Evolutionary conservation across 2,888 invertebrate genomes (phyloP), one percentile per base, ranked within the genome.

Genomic region (Standfussiana lucernea): DNA sequence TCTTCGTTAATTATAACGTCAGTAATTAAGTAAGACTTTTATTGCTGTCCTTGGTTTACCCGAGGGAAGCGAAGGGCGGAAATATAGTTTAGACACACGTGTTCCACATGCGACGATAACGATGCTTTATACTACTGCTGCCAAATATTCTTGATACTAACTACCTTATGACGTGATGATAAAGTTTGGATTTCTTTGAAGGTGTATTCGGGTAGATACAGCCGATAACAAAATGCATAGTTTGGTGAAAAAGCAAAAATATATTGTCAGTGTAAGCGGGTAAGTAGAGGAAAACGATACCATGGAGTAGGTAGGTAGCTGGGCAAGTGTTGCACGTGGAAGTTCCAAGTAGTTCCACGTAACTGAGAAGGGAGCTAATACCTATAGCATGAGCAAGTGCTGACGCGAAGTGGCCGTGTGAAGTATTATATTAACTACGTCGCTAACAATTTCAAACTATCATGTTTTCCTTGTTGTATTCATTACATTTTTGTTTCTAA

Each of bases 61-160:
- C 91, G 89, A 92, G 93, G 91, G 91, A 94, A 93, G 92, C 92
- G 92, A 94, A 93, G 95, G 95, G 95, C 96, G 96, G 96, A 96
- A 94, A 93, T 94, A 93, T 92, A 92, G 90, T 89, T 86, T 86
- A 91, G 90, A 89, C 93, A 94, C 95, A 95, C 95, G 95, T 95
- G 95, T 91, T 91, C 88, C 92, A 91, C 95, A 95, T 91, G 92
- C 93, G 89, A 90, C 92, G 95, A 95, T 95, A 95, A 94, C 93
- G 91, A 92, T 87, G 87, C 83, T 80, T 80, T 86, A 80, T 84
- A 86, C 86, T 73, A 77, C 64, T 86, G 83, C 84, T 86, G 86
- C 86, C 84, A 89, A 90, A 90, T 88, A 88, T 86, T 88, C 72
- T 28, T 75, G 61, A 76, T 37, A 65, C 78, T 72, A 78, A 75